Percentiles rank a stretch among this genome's conserved stretches.
phyloP scores from a whole-genome alignment of 2,113 vertebrate species.

The Stictonetta naevosa region DNA sequence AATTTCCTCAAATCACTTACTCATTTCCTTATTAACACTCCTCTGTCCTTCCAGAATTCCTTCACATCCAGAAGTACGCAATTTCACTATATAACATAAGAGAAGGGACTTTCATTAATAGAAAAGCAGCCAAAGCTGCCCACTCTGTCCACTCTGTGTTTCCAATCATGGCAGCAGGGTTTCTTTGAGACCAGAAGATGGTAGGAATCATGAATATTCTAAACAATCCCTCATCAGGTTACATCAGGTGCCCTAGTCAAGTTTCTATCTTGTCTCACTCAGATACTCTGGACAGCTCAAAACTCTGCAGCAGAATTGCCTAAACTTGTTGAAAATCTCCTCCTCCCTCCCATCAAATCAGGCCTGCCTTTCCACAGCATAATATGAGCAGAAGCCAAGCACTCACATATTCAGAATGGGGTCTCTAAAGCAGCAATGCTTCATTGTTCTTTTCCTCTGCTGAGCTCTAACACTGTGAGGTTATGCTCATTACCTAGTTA shows the following conservation, averaged over 20 bases:
- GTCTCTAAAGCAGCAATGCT: fast-evolving
- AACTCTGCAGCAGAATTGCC: neutral
- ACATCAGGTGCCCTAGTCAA: neutral
- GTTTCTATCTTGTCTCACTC: neutral
- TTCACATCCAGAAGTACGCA: neutral
- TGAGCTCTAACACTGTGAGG: neutral
- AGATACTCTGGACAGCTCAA: neutral
- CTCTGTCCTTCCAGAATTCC: neutral
- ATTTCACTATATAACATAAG: fast-evolving
- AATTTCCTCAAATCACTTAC: neutral
- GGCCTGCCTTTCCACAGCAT: neutral
- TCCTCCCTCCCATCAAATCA: neutral
- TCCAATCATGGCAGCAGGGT: neutral
- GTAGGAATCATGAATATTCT: fast-evolving
- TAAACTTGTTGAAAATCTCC: neutral
- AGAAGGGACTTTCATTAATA: neutral
- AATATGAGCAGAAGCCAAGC: neutral
- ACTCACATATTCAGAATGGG: neutral
- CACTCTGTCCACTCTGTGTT: neutral
- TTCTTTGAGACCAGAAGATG: neutral
- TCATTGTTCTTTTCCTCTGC: neutral
- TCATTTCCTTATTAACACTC: neutral
- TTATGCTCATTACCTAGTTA: neutral
- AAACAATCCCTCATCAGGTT: neutral
- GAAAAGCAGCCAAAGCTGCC: neutral